phyloP scores from a whole-genome alignment of 2,888 invertebrate species.

The Punctoribates punctum region DNA sequence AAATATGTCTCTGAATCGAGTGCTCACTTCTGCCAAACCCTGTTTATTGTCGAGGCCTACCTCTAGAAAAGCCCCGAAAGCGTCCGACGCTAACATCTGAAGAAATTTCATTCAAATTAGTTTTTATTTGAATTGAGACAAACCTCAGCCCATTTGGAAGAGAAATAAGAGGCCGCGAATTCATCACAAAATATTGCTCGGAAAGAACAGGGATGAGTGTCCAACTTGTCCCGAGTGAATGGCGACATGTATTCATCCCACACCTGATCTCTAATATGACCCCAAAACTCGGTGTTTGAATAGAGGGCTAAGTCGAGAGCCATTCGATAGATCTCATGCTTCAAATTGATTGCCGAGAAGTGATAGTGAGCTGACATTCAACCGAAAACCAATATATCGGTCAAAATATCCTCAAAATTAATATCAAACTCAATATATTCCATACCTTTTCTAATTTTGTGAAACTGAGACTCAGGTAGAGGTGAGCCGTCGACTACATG shows the following conservation, averaged over 20 bases:
- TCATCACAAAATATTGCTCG: constrained; percentile 75
- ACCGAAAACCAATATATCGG: constrained; percentile 43
- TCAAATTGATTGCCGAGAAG: constrained; percentile 73
- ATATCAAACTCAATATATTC: no score
- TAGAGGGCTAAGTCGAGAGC: constrained; percentile 67
- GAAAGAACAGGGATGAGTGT: constrained; percentile 81
- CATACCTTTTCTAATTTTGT: constrained; percentile 60
- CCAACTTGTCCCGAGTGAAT: constrained; percentile 69
- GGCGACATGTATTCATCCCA: constrained; percentile 74
- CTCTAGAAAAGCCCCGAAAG: constrained; percentile 78
- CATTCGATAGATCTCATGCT: constrained; percentile 73
- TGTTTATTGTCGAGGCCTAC: constrained; percentile 54
- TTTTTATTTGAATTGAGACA: constrained; percentile 2
- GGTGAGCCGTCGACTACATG: constrained; percentile 71
- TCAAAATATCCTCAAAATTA: neutral
- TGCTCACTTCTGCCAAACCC: constrained; percentile 50
- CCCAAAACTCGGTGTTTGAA: constrained; percentile 70
- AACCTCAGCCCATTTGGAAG: constrained; percentile 71
- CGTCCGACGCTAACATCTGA: constrained; percentile 80
- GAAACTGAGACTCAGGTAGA: constrained; percentile 64
- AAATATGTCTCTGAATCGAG: constrained; percentile 56
- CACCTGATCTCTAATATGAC: constrained; percentile 68
- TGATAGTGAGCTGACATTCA: constrained; percentile 61
- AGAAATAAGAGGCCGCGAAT: constrained; percentile 79
- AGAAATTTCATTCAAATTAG: constrained; percentile 34